Percentiles rank a stretch among this genome's conserved stretches.
These are phyloP conservation scores for Sapajus apella DNA, from an alignment of 2,113 vertebrate species.

Conservation along the genomic window DNA sequence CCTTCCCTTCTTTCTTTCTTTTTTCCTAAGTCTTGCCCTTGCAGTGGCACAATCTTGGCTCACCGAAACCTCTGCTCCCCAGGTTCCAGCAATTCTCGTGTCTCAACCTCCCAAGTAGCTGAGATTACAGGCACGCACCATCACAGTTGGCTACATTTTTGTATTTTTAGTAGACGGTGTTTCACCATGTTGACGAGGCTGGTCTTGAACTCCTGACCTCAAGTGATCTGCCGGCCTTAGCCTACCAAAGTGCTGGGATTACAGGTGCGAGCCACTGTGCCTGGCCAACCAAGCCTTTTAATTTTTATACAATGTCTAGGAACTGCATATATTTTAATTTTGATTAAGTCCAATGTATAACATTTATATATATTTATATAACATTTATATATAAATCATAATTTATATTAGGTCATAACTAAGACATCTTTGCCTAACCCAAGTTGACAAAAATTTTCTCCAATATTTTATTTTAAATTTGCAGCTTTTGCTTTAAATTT, in stretches of 20 bases:
- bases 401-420: neutral
- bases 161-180: neutral
- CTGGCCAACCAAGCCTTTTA: too few relatives aligned
- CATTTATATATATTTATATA: neutral
- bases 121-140: too few relatives aligned
- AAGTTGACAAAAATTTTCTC: neutral
- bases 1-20: too few relatives aligned
- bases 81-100: too few relatives aligned
- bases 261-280: neutral
- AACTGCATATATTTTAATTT: neutral
- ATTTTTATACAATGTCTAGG: neutral
- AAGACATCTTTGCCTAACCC: neutral
- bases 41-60: too few relatives aligned
- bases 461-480: neutral
- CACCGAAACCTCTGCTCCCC: too few relatives aligned
- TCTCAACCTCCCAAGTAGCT: too few relatives aligned
- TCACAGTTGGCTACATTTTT: too few relatives aligned
- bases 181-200: neutral
- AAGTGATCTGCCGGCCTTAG: neutral
- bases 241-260: neutral
- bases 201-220: neutral
- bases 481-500: neutral
- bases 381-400: too few relatives aligned
- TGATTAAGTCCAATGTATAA: neutral
- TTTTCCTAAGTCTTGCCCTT: too few relatives aligned